Percentiles rank a stretch among this genome's conserved stretches.
Conservation (phyloP, 2,113 vertebrate genomes). For the Ammodytes dubius region DNA sequence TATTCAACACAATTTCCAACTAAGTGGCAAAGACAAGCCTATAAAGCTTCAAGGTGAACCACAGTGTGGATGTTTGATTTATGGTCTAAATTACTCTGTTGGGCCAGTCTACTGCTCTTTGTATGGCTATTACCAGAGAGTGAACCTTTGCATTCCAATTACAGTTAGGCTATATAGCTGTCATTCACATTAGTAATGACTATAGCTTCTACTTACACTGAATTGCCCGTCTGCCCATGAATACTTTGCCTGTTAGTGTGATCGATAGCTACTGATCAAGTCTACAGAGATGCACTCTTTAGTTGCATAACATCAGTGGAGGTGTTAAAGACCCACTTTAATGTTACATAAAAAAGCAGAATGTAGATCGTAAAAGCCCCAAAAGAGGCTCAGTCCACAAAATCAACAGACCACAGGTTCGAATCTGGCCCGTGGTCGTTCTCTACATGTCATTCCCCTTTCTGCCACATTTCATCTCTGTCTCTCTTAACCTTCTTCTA, state of each 20-base stretch:
- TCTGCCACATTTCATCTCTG: no score
- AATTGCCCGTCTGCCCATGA: constrained; percentile 39
- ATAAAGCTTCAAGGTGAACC: constrained; percentile 72
- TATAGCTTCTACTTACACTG: constrained; percentile 52
- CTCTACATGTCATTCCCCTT: no score
- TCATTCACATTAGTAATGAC: constrained; percentile 70
- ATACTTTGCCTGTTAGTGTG: constrained; percentile 50
- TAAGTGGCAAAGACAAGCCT: constrained; percentile 61
- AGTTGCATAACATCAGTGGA: constrained; percentile 27
- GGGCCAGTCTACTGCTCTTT: constrained; percentile 64
- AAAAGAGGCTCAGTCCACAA: no score
- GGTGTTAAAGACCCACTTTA: constrained; percentile 9
- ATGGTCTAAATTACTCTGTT: constrained; percentile 72
- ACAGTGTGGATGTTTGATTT: constrained; percentile 70
- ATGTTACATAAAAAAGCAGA: constrained; percentile 3
- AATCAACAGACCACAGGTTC: no score
- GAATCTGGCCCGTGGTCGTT: no score
- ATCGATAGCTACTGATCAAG: constrained; percentile 66
- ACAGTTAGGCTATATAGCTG: constrained; percentile 67
- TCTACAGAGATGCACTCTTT: constrained; percentile 34
- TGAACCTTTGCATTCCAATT: constrained; percentile 73
- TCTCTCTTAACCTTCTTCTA: no score
- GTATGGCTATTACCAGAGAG: constrained; percentile 68
- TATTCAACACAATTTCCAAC: constrained; percentile 51
- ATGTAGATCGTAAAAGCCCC: neutral